Conservation (phyloP, 2,888 invertebrate genomes). For the Torymus texanus region DNA sequence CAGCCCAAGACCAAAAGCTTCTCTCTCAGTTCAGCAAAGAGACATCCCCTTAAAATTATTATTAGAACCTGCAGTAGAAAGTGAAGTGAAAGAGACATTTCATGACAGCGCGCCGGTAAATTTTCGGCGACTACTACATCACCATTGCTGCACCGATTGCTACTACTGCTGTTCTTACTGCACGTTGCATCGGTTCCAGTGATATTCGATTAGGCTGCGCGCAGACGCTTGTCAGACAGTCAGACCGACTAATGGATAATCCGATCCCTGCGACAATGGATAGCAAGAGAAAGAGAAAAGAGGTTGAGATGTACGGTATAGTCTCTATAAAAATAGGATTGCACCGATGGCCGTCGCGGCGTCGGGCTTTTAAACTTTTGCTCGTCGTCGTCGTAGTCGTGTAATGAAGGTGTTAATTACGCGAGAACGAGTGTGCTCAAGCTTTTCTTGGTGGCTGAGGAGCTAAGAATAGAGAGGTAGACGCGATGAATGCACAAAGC, state of each 20-base stretch:
- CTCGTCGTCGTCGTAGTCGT: neutral
- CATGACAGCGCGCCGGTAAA: constrained; percentile 1
- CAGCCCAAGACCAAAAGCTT: too few species aligned
- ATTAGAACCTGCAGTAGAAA: constrained; percentile 18
- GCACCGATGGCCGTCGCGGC: constrained; percentile 3
- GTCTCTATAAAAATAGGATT: constrained; percentile 30
- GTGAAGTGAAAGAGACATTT: neutral
- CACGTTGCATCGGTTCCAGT: neutral
- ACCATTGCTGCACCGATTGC: neutral
- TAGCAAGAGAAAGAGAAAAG: neutral
- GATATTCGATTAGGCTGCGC: constrained; percentile 51
- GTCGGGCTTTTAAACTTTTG: constrained; percentile 26
- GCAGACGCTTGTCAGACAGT: constrained; percentile 50
- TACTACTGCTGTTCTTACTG: constrained; percentile 15
- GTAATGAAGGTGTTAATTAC: constrained; percentile 48
- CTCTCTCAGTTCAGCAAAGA: too few species aligned
- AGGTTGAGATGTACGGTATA: too few species aligned
- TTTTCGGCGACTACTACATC: constrained; percentile 14
- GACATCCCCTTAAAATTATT: constrained; percentile 4
- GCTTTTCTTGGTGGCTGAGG: constrained; percentile 16
- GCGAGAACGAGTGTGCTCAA: neutral
- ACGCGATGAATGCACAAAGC: constrained; percentile 22
- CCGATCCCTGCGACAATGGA: constrained; percentile 19
- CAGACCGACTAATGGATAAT: constrained; percentile 1
- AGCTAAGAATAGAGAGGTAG: neutral